Percentiles rank a stretch among this genome's conserved stretches.
phyloP scores from a whole-genome alignment of 2,888 invertebrate species.

The Drosophila anceps region DNA sequence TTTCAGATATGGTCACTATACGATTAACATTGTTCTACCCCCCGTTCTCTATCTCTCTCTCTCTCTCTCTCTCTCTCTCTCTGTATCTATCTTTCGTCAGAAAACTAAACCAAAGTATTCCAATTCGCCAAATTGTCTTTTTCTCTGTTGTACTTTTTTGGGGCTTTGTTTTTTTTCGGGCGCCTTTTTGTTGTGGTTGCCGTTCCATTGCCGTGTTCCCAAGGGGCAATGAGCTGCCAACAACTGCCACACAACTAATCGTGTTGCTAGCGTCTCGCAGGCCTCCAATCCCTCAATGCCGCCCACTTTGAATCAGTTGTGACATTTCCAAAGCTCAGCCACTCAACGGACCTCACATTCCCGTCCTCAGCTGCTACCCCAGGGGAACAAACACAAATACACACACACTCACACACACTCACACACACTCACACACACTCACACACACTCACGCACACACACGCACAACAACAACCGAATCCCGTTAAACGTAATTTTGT shows the following conservation, averaged over 20 bases:
- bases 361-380: constrained; percentile 5
- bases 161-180: constrained; percentile 4
- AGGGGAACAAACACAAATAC: constrained; percentile 2
- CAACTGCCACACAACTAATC: constrained; percentile 60
- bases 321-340: constrained; percentile 64
- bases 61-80: neutral
- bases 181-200: constrained; percentile 4
- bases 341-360: constrained; percentile 43
- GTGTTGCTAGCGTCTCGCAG: constrained; percentile 17
- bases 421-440: neutral
- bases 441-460: neutral
- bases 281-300: constrained; percentile 4
- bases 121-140: constrained; percentile 55
- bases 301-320: constrained; percentile 57
- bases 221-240: constrained; percentile 47
- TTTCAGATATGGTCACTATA: constrained; percentile 47
- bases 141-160: constrained; percentile 22
- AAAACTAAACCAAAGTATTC: constrained; percentile 54
- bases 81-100: neutral
- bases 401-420: neutral
- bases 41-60: neutral
- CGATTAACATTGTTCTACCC: constrained; percentile 18
- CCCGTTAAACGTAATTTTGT: neutral
- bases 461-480: neutral
- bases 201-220: constrained; percentile 31